Base-by-base conservation (phyloP, 2,888 invertebrate species). In the Cryptus viduatorius region DNA sequence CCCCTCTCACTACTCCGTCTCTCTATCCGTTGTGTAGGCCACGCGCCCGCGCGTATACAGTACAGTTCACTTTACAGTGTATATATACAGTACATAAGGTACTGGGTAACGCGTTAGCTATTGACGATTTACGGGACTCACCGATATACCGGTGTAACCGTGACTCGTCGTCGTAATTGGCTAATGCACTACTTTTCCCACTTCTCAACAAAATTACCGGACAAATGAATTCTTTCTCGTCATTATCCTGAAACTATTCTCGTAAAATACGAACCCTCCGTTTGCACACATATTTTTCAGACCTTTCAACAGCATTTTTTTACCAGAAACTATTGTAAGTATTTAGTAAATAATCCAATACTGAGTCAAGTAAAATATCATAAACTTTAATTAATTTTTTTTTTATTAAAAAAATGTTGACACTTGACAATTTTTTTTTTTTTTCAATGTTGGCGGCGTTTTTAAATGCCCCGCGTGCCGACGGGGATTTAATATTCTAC, bases 101-200 rank as follows among this genome's bases (percentile, higher is more conserved):
- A 56, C 67, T 46, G 67, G 64, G 76, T 79, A 77, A 61, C 71
- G 59, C 56, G 44, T 76, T 75, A 44, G 65, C 86, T 85, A 84
- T 85, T 85, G 85, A 87, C 86, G 83, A 89, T 88, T 91, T 91
- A 90, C 91, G 91, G 91, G 91, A 91, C 90, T 89, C 61, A 84
- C 84, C 86, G 83, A 86, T 88, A 88, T 89, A 91, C 90, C 90
- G 90, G 88, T 89, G 87, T 83, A 83, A 86, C 88, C 48, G 37
- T 53, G 71, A 72, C 44, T n/a, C 68, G 79, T 82, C 83, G 83
- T 73, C 68, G 59, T 67, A 44, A 65, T 50, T 67, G 53, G 65
- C n/a, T 7, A 42, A 59, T 59, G 83, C 61, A n/a, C 78, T 75
- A 53, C 46, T 50, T 69, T 16, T 42, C 46, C 68, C 72, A 83